A percentile compares a stretch with the other conserved stretches of the same genome.
Conservation (phyloP, 2,113 vertebrate species). For the Crypturellus undulatus region DNA sequence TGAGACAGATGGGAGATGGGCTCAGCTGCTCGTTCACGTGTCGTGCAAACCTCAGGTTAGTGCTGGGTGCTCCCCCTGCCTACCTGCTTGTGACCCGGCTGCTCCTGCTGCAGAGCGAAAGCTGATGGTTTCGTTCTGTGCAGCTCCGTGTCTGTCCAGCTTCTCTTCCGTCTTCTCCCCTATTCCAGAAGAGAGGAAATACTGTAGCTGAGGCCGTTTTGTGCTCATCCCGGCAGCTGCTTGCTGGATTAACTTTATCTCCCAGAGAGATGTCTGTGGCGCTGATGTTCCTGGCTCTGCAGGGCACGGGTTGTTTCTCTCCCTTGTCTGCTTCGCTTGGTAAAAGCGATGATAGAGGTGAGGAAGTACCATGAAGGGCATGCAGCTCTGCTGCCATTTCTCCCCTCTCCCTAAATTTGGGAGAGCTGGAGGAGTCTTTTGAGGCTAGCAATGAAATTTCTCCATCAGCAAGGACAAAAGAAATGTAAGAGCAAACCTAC, state of each 20-base stretch:
- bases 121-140: neutral
- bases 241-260: neutral
- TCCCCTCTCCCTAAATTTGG: neutral
- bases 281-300: fast-evolving
- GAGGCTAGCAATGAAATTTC: neutral
- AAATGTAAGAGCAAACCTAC: neutral
- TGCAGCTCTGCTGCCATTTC: neutral
- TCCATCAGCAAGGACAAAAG: neutral
- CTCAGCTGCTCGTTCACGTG: neutral
- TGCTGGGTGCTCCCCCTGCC: neutral
- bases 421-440: neutral
- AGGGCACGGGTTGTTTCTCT: neutral
- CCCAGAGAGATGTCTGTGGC: neutral
- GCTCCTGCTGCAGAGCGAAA: neutral
- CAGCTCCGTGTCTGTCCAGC: neutral
- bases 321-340: neutral
- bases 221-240: neutral
- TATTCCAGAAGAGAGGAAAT: neutral
- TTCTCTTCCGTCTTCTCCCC: fast-evolving
- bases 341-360: fast-evolving
- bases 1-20: neutral
- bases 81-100: fast-evolving
- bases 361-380: too few relatives aligned
- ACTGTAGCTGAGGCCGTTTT: neutral
- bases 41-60: fast-evolving